Conservation (phyloP, 1,140 invertebrate genomes). For the Metopolophium dirhodum region DNA sequence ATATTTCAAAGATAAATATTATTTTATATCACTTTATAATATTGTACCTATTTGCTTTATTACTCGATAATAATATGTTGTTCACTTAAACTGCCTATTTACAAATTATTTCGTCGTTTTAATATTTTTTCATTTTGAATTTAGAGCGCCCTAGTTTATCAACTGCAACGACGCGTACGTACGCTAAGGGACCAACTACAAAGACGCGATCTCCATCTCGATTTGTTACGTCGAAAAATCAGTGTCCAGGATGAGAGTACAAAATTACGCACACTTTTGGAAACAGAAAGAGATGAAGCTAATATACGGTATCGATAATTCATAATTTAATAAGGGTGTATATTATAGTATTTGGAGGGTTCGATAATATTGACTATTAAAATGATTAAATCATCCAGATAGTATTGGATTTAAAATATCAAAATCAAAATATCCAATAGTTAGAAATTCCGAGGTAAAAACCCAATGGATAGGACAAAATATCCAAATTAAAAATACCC, state of each 20-base stretch:
- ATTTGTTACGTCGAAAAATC: constrained; percentile 84
- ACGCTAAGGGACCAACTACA: constrained; percentile 86
- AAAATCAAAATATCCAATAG: neutral
- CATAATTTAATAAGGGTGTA: neutral
- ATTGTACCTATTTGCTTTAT: neutral
- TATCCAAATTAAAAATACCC: neutral
- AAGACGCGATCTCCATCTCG: constrained; percentile 87
- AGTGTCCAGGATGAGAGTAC: constrained; percentile 69
- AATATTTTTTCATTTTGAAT: neutral
- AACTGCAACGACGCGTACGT: constrained; percentile 79
- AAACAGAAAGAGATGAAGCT: constrained; percentile 77
- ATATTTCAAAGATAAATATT: neutral
- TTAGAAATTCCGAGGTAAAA: no score
- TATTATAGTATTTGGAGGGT: neutral
- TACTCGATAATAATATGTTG: neutral
- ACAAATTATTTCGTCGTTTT: neutral
- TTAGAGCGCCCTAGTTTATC: constrained; percentile 82
- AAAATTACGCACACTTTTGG: constrained; percentile 60
- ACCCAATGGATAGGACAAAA: neutral
- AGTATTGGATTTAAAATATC: neutral
- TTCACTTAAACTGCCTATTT: neutral
- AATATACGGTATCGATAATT: constrained; percentile 66
- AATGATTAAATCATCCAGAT: neutral
- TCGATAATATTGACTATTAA: neutral
- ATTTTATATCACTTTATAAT: neutral